Percentiles rank a stretch among this genome's conserved stretches.
Evolutionary conservation across 2,113 vertebrate species (phyloP).

Genomic region (Cottus gobio): DNA sequence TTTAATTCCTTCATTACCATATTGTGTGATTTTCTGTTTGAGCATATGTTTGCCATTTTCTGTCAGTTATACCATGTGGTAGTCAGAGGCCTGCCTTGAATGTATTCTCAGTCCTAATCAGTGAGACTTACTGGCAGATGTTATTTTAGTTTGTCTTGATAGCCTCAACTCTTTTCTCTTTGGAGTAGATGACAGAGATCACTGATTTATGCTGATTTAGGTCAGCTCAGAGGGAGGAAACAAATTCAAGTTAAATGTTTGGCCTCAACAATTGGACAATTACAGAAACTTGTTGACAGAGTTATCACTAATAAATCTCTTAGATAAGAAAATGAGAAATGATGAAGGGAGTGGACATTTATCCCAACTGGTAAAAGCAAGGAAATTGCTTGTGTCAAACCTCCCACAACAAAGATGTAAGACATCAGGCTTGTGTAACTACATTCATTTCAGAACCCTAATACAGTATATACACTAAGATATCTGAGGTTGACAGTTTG

Average conservation of each 20-base stretch:
- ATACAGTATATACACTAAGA: conserved; percentile 1
- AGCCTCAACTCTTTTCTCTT: conserved; percentile 31
- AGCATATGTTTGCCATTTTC: conserved; percentile 61
- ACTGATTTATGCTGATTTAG: conserved; percentile 52
- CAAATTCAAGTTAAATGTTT: conserved; percentile 61
- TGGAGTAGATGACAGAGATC: conserved; percentile 38
- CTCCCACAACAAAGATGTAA: conserved; percentile 26
- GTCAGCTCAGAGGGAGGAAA: conserved; percentile 38
- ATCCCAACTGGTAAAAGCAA: conserved; percentile 1
- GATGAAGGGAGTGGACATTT: conserved; percentile 16
- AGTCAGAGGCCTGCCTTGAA: conserved; percentile 34
- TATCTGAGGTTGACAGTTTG: conserved; percentile 18
- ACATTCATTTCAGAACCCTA: background rate
- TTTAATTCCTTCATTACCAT: conserved; percentile 24
- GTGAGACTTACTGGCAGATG: conserved; percentile 52
- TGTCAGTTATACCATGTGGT: conserved; percentile 38
- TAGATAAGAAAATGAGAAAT: conserved; percentile 60
- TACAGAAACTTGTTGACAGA: conserved; percentile 30
- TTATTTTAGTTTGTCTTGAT: conserved; percentile 43
- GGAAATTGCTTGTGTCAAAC: conserved; percentile 15
- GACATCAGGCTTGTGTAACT: conserved; percentile 10
- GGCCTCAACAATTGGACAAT: conserved; percentile 32
- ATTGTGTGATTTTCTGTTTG: conserved; percentile 2
- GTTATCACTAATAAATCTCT: conserved; percentile 33
- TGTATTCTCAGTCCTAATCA: conserved; percentile 54